Evolutionary conservation across 2,888 invertebrate genomes (phyloP).

Genomic region (Clivina fossor): DNA sequence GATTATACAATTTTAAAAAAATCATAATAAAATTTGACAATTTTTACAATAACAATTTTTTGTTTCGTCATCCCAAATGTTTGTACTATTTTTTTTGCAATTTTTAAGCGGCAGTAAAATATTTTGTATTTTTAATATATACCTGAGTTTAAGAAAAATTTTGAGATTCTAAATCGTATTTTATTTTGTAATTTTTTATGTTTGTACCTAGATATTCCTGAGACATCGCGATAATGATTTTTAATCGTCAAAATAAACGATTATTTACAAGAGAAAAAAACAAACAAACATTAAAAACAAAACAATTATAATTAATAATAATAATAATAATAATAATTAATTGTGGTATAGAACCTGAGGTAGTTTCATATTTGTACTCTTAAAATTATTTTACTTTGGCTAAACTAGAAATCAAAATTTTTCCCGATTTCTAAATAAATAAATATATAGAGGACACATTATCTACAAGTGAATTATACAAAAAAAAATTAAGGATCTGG

Average conservation of each 20-base stretch:
- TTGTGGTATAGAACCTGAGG: conserved; percentile 26
- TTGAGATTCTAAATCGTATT: too few species aligned
- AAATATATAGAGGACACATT: conserved; percentile 16
- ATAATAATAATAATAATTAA: conserved; percentile 20
- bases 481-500: too few species aligned
- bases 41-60: too few species aligned
- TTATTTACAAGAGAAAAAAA: conserved; percentile 19
- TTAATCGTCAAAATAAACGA: conserved; percentile 10
- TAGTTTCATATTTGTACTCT: conserved; percentile 29
- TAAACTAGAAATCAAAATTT: conserved; percentile 27
- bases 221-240: conserved; percentile 11
- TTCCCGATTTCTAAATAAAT: conserved; percentile 16
- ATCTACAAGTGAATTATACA: conserved; percentile 18
- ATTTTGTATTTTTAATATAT: too few species aligned
- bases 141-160: conserved; percentile 6
- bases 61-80: too few species aligned
- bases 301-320: conserved; percentile 13
- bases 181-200: too few species aligned
- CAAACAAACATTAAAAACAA: conserved; percentile 16
- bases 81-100: too few species aligned
- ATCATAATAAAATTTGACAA: too few species aligned
- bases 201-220: conserved; percentile 29
- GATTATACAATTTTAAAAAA: too few species aligned
- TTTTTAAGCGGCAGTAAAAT: too few species aligned
- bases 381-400: conserved; percentile 27